These are phyloP conservation scores for Lochmaea crataegi DNA, from an alignment of 2,888 invertebrate species.

Conservation along the genomic window DNA sequence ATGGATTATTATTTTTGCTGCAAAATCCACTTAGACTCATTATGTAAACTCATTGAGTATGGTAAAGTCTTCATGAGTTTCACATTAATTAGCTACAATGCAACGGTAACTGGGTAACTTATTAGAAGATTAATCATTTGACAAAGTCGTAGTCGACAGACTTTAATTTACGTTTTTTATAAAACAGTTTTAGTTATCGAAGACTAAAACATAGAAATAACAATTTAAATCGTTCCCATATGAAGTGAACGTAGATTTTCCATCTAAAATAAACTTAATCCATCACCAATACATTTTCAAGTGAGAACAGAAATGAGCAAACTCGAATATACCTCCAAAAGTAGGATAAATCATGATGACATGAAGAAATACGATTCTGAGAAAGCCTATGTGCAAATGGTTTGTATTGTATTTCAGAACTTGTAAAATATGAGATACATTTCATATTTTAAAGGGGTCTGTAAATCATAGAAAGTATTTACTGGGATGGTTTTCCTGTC, in stretches of 20 bases:
- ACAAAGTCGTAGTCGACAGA: neutral
- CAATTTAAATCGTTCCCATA: no score
- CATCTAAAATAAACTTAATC: neutral
- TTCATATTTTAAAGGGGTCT: conserved; percentile 30
- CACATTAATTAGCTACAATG: conserved; percentile 26
- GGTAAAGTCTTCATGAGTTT: conserved; percentile 26
- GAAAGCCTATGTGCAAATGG: conserved; percentile 40
- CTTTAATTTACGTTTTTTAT: no score
- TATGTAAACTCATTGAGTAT: conserved; percentile 21
- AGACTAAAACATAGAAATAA: no score
- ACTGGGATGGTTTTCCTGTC: conserved; percentile 18
- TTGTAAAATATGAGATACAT: conserved; percentile 37
- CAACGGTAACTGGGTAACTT: conserved; percentile 5
- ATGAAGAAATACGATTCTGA: conserved; percentile 41
- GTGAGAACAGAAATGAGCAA: neutral
- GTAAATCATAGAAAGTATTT: conserved; percentile 29
- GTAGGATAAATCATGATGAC: conserved; percentile 45
- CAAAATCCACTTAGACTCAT: conserved; percentile 22
- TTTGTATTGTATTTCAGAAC: conserved; percentile 40
- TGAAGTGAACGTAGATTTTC: neutral
- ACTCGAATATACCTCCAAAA: conserved; percentile 23
- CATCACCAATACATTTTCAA: neutral
- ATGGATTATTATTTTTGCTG: conserved; percentile 27
- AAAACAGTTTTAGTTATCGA: no score
- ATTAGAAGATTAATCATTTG: neutral